A percentile compares a stretch with the other conserved stretches of the same genome.
Evolutionary conservation across 37 sponge, comb jelly and placozoan species (phyloP).

Genomic region (Spongilla lacustris): DNA sequence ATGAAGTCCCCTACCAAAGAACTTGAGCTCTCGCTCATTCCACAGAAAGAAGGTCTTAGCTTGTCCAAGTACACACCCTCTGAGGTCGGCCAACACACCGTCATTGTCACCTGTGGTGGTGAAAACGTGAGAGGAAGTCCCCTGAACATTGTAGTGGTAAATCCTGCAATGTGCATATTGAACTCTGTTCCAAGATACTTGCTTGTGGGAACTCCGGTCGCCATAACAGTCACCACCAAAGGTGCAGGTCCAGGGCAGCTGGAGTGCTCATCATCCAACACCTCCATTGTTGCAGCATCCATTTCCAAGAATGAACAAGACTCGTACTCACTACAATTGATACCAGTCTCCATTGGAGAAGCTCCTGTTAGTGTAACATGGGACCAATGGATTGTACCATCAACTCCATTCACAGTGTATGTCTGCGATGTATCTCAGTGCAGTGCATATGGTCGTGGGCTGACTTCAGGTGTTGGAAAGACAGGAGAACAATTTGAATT

Average conservation of each 20-base stretch:
- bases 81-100: conserved; percentile 69
- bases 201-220: conserved; percentile 44
- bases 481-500: conserved; percentile 46
- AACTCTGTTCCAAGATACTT: conserved; percentile 46
- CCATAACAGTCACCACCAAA: conserved; percentile 57
- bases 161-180: conserved; percentile 56
- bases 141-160: conserved; percentile 47
- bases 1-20: conserved; percentile 42
- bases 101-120: conserved; percentile 81
- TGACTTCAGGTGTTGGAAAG: conserved; percentile 57
- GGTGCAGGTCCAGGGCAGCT: conserved; percentile 72
- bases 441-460: conserved; percentile 62
- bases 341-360: conserved; percentile 41
- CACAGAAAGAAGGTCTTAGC: conserved; percentile 29
- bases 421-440: conserved; percentile 82
- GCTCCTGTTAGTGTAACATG: conserved; percentile 30
- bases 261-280: conserved; percentile 17
- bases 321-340: conserved; percentile 8
- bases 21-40: conserved; percentile 28
- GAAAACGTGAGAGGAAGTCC: conserved; percentile 84
- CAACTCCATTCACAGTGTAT: conserved; percentile 53
- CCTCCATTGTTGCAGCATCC: background rate
- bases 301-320: background rate
- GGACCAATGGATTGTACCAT: conserved; percentile 11
- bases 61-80: conserved; percentile 56